These are phyloP conservation scores for Heliconius sara DNA, from an alignment of 2,888 invertebrate species.

Conservation along the genomic window DNA sequence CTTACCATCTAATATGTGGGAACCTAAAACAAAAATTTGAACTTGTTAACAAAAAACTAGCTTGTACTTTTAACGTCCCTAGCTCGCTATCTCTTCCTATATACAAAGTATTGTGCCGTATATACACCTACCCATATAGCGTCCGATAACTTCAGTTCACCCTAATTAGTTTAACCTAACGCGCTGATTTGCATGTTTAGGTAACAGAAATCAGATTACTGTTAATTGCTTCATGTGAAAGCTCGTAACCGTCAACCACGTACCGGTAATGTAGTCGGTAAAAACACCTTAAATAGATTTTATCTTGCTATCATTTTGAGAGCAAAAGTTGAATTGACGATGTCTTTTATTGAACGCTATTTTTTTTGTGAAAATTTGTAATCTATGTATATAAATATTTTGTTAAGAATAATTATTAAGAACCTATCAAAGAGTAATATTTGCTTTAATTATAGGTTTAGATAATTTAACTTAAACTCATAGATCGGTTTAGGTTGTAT, in stretches of 20 bases:
- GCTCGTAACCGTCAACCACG: conserved; percentile 23
- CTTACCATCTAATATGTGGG: neutral
- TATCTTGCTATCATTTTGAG: conserved; percentile 7
- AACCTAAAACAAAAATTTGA: neutral
- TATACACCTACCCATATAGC: neutral
- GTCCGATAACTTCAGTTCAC: conserved; percentile 19
- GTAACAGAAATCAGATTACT: conserved; percentile 33
- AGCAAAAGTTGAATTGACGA: conserved; percentile 6
- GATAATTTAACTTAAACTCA: neutral
- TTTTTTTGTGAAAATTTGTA: neutral
- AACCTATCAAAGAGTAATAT: neutral
- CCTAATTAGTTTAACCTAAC: conserved; percentile 34
- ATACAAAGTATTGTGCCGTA: neutral
- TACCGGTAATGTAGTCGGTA: conserved; percentile 17
- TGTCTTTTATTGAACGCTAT: neutral
- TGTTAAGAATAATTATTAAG: neutral
- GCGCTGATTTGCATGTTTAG: conserved; percentile 31
- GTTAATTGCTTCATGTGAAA: conserved; percentile 26
- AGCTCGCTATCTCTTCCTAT: conserved; percentile 17
- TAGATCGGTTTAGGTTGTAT: neutral
- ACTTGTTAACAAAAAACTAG: neutral
- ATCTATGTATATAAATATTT: neutral
- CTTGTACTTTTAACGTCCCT: neutral
- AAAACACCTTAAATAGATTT: conserved; percentile 27
- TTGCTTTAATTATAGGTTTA: neutral